Percentiles rank a stretch among this genome's conserved stretches.
Conservation (phyloP, 2,113 vertebrate species). For the Jacana jacana region DNA sequence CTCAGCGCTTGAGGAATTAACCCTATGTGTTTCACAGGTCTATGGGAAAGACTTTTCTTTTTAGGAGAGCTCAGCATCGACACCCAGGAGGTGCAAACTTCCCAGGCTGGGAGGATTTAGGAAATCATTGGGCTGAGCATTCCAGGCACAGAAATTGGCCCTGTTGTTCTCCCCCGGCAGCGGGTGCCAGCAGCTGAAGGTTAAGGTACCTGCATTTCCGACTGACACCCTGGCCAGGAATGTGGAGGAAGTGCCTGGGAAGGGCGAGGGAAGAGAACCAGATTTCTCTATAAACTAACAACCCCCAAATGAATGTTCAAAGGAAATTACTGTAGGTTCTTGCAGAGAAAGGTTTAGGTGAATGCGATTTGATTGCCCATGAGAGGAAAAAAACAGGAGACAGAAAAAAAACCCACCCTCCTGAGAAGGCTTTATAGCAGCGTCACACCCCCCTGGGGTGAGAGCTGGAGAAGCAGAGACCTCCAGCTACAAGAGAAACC, state of each 20-base stretch:
- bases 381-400: slow-evolving; percentile 29
- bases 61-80: neutral
- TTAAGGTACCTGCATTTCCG: slow-evolving; percentile 25
- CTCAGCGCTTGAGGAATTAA: neutral
- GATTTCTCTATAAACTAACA: slow-evolving; percentile 6
- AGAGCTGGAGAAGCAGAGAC: neutral
- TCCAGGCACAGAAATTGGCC: neutral
- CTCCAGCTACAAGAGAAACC: neutral
- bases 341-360: neutral
- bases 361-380: neutral
- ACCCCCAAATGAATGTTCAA: neutral
- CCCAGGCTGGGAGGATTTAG: neutral
- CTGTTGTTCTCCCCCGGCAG: neutral
- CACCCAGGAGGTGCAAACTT: neutral
- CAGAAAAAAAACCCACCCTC: neutral
- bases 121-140: neutral
- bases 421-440: neutral
- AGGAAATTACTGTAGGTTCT: slow-evolving; percentile 51
- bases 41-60: neutral
- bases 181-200: neutral
- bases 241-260: slow-evolving; percentile 44
- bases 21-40: neutral
- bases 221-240: neutral
- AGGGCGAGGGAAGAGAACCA: slow-evolving; percentile 7
- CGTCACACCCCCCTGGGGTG: neutral